Base-by-base conservation (phyloP, 2,888 invertebrate genomes). In the Gryllus longicercus region DNA sequence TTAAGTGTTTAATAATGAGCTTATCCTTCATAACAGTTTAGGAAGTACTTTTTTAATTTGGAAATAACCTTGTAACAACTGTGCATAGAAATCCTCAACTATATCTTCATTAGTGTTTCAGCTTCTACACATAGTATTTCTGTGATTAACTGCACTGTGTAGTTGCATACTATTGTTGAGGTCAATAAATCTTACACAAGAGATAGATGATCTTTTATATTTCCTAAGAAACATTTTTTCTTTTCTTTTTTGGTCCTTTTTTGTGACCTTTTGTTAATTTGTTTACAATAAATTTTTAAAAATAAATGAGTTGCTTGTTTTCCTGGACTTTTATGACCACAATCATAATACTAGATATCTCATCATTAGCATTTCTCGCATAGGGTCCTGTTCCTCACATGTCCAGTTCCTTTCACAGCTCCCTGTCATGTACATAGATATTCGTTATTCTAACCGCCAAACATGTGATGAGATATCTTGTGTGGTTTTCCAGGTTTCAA, bases 1-100 rank as follows among this genome's bases (percentile, higher is more conserved):
- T 63, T 63, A 63, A 63, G 63, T 63, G 63, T 63, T 63, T 63
- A 63, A 63, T n/a, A 63, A 63, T 63, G 63, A 63, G 63, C 63
- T 63, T 63, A 63, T 18, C 63, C 63, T 63, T 63, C 63, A 63
- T 63, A 63, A 63, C 16, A 63, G 63, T 18, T 63, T 63, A 63
- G 63, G 63, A 63, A 18, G n/a, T 63, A 63, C 5, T 63, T 63
- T 63, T 63, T 14, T 63, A 63, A 63, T 63, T 63, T 14, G 8
- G 38, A 38, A 38, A 38, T 38, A 38, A 38, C 38, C 38, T 38
- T 38, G 38, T 38, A 38, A 38, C 38, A 38, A 38, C 38, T 38
- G 14, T 63, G 63, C 63, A 63, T 63, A 18, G 4, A 63, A n/a
- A 63, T 63, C 63, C 63, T 63, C 63, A 63, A 63, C 63, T 63